Percentiles rank a stretch among this genome's conserved stretches.
Conservation (phyloP, 2,888 invertebrate genomes). For the Encarsia formosa region DNA sequence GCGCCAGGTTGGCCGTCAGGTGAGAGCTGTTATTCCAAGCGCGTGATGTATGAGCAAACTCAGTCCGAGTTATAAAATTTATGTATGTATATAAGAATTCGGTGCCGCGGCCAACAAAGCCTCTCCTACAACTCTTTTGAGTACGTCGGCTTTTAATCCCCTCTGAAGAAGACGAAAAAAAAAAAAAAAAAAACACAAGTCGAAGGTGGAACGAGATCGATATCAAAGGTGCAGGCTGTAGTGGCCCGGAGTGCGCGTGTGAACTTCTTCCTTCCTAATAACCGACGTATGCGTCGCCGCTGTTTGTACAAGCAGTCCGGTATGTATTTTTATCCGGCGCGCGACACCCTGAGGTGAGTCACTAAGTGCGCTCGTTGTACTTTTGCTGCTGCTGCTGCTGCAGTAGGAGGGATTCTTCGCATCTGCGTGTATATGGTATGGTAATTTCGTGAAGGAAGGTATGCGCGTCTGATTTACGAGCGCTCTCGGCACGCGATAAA, state of each 20-base stretch:
- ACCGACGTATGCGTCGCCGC: slow-evolving; percentile 16
- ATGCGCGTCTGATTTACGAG: too few species aligned
- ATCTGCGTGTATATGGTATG: too few species aligned
- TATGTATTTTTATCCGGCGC: slow-evolving; percentile 42
- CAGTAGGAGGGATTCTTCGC: too few species aligned
- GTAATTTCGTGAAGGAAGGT: too few species aligned
- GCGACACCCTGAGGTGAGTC: too few species aligned
- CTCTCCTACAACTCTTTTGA: slow-evolving; percentile 2
- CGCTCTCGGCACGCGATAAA: too few species aligned
- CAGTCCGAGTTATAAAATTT: too few species aligned
- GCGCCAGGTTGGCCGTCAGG: neutral
- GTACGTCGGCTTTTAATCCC: slow-evolving; percentile 6
- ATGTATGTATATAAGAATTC: slow-evolving; percentile 1
- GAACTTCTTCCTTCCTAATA: slow-evolving; percentile 24
- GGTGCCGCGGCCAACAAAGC: slow-evolving; percentile 8
- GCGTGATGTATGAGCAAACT: neutral
- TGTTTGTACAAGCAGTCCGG: slow-evolving; percentile 44
- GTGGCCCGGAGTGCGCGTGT: slow-evolving; percentile 36
- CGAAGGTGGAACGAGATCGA: slow-evolving; percentile 15
- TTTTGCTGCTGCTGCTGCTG: too few species aligned
- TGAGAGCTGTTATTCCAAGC: slow-evolving; percentile 7
- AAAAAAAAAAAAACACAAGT: neutral
- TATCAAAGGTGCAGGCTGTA: slow-evolving; percentile 29
- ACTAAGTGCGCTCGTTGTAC: too few species aligned
- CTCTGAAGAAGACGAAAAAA: slow-evolving; percentile 1